Evolutionary conservation across 2,888 invertebrate genomes (phyloP).

Genomic region (Habroteleia sp.): DNA sequence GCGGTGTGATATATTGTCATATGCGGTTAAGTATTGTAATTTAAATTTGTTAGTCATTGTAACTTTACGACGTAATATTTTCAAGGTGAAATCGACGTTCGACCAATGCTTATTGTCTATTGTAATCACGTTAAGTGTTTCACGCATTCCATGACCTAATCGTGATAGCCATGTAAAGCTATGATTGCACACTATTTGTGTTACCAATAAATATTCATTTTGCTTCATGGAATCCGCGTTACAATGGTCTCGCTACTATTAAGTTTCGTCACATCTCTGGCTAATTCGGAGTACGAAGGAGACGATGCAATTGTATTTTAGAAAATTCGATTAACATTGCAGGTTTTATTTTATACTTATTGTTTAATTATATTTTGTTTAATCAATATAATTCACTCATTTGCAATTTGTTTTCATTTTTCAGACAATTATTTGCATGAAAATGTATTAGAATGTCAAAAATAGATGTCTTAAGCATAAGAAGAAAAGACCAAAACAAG

Average conservation of each 20-base stretch:
- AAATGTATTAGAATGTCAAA: too few relatives aligned
- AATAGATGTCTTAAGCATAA: too few relatives aligned
- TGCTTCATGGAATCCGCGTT: constrained; percentile 14
- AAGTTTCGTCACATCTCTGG: constrained; percentile 39
- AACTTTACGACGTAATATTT: neutral
- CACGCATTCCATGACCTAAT: constrained; percentile 52
- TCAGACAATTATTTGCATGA: too few relatives aligned
- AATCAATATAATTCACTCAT: too few relatives aligned
- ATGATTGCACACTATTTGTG: constrained; percentile 54
- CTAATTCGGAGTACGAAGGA: constrained; percentile 13
- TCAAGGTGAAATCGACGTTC: constrained; percentile 36
- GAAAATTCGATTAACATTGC: neutral
- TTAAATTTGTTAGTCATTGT: too few relatives aligned
- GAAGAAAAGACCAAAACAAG: too few relatives aligned
- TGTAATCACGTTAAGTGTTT: constrained; percentile 55
- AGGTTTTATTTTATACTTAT: neutral
- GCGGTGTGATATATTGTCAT: too few relatives aligned
- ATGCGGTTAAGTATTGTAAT: too few relatives aligned
- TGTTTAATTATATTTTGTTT: too few relatives aligned
- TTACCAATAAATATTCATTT: constrained; percentile 47
- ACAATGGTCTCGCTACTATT: constrained; percentile 17
- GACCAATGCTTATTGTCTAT: constrained; percentile 29
- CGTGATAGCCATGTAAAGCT: constrained; percentile 56
- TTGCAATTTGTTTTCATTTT: too few relatives aligned
- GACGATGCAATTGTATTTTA: constrained; percentile 7